Conservation (phyloP, 2,113 vertebrate genomes). For the Saccopteryx bilineata region DNA sequence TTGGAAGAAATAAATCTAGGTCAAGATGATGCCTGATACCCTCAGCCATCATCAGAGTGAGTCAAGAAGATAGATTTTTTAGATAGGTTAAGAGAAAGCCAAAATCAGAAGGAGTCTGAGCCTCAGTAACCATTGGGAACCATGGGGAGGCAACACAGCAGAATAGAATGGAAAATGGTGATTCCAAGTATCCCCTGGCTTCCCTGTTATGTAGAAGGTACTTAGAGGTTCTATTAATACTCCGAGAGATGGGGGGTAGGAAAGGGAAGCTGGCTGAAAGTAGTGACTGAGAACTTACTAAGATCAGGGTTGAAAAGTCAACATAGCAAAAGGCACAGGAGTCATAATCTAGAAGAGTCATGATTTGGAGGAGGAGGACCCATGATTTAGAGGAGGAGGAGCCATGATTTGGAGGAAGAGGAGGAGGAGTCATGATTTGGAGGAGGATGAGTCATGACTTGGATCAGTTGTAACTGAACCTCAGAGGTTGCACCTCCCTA, state of each 20-base stretch:
- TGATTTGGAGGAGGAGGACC: neutral
- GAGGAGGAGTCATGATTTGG: no score
- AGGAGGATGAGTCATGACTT: neutral
- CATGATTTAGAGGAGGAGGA: neutral
- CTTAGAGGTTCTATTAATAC: neutral
- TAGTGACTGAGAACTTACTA: neutral
- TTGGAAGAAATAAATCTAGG: neutral
- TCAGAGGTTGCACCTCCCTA: neutral
- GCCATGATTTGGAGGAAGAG: neutral
- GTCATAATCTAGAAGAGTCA: neutral
- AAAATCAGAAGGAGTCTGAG: neutral
- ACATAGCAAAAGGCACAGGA: neutral
- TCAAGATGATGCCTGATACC: neutral
- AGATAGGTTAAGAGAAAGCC: neutral
- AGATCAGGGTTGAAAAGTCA: neutral
- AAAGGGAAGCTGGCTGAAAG: neutral
- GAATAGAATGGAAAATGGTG: neutral
- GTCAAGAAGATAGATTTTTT: neutral
- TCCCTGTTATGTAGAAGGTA: neutral
- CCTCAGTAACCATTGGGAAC: neutral
- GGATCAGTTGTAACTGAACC: neutral
- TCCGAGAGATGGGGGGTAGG: neutral
- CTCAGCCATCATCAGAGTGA: no score
- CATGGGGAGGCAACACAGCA: neutral
- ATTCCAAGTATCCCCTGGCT: neutral